phyloP scores from a whole-genome alignment of 2,888 invertebrate genomes.

The Scrobipalpa atriplicella region DNA sequence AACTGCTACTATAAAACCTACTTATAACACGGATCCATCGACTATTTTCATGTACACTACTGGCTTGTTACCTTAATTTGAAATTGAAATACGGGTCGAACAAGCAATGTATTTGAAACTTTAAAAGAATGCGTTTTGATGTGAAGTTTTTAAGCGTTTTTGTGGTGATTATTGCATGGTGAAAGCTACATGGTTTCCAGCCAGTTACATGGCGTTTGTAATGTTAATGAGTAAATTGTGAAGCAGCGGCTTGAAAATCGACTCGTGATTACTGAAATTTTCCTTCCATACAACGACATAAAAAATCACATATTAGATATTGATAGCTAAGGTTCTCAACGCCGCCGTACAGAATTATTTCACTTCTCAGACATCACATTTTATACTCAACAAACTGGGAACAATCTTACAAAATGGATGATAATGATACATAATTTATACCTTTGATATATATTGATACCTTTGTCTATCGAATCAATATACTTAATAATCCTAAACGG shows the following conservation, averaged over 20 bases:
- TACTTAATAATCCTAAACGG: no score
- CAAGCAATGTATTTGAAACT: slow-evolving; percentile 8
- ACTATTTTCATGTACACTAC: background rate
- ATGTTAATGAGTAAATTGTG: slow-evolving; percentile 5
- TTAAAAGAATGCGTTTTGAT: background rate
- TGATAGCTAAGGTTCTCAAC: no score
- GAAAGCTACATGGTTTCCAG: slow-evolving; percentile 14
- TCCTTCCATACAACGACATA: background rate
- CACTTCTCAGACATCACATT: no score
- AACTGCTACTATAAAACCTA: background rate
- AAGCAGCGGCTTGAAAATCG: background rate
- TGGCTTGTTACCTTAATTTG: background rate
- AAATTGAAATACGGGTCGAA: background rate
- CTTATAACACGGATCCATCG: background rate
- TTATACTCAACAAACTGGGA: no score
- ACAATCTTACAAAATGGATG: no score
- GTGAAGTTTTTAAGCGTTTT: background rate
- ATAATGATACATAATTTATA: no score
- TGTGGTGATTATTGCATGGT: background rate
- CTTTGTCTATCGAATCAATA: no score
- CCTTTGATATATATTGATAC: no score
- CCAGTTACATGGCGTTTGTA: slow-evolving; percentile 17
- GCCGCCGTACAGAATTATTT: no score
- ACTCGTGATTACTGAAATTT: background rate
- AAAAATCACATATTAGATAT: no score